Conservation (phyloP, 2,113 vertebrate species). For the Edolisoma coerulescens region DNA sequence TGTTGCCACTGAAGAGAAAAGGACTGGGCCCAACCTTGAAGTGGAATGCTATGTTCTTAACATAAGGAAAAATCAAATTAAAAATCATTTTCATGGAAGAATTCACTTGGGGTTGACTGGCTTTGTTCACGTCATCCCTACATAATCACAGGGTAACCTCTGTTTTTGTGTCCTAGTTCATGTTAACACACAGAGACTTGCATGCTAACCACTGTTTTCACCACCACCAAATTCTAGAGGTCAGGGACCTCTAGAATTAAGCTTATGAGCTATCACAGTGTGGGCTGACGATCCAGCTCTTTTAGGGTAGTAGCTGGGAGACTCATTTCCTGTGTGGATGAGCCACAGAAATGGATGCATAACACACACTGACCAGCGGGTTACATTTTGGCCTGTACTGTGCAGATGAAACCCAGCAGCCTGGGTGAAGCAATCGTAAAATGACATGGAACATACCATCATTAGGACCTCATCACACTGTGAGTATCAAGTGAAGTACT, state of each 20-base stretch:
- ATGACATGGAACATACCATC: background rate
- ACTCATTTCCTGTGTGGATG: slow-evolving; percentile 45
- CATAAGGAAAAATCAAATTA: background rate
- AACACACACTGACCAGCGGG: background rate
- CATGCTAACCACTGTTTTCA: slow-evolving; percentile 11
- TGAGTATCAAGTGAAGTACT: background rate
- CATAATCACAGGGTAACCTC: background rate
- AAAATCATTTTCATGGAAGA: background rate
- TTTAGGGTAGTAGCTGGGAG: slow-evolving; percentile 11
- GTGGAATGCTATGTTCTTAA: background rate
- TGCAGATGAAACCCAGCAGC: background rate
- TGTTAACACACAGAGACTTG: slow-evolving; percentile 1
- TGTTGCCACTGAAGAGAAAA: background rate
- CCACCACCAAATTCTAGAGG: slow-evolving; percentile 37
- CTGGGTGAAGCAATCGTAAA: background rate
- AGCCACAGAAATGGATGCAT: slow-evolving; percentile 27
- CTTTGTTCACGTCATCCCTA: background rate
- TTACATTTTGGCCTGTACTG: slow-evolving; percentile 6
- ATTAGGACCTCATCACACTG: background rate
- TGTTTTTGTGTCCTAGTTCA: background rate
- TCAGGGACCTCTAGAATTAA: slow-evolving; percentile 32
- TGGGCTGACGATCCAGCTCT: slow-evolving; percentile 3
- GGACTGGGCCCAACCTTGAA: background rate
- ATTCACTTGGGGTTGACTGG: background rate
- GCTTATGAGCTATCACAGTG: background rate